These are phyloP conservation scores for Brachyopa scutellaris DNA, from an alignment of 2,888 invertebrate genomes.

Conservation along the genomic window DNA sequence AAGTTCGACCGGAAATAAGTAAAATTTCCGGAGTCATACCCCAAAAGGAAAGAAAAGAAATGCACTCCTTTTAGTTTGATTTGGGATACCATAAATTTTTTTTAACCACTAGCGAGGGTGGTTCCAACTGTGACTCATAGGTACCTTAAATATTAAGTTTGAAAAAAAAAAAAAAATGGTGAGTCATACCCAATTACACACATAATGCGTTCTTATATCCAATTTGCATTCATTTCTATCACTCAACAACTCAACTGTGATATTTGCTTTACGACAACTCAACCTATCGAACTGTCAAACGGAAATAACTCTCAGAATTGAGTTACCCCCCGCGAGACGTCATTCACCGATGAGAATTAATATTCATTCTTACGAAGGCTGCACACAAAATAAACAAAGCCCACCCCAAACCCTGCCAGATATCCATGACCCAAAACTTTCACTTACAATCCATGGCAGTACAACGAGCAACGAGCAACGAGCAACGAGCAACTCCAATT, in stretches of 20 bases:
- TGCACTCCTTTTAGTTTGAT: too few species aligned
- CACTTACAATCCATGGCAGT: constrained; percentile 56
- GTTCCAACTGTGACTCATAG: too few species aligned
- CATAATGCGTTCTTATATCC: too few species aligned
- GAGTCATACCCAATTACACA: constrained; percentile 6
- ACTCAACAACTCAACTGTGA: too few species aligned
- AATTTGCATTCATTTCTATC: too few species aligned
- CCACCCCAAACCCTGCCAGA: neutral
- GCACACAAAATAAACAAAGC: neutral
- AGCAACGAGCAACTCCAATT: constrained; percentile 70
- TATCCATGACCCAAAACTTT: constrained; percentile 61
- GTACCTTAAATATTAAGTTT: too few species aligned
- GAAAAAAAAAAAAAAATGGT: constrained; percentile 1
- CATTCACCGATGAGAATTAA: constrained; percentile 20
- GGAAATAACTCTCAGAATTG: constrained; percentile 32
- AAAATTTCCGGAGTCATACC: too few species aligned
- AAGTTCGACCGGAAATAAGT: too few species aligned
- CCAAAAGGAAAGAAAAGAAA: too few species aligned
- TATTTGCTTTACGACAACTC: constrained; percentile 39
- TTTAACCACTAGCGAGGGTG: too few species aligned
- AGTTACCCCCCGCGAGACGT: constrained; percentile 18
- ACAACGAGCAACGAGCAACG: constrained; percentile 48
- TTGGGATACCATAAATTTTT: too few species aligned
- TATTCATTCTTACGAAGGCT: constrained; percentile 23
- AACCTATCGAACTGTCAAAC: constrained; percentile 31